Evolutionary conservation across 2,888 invertebrate genomes (phyloP).

Genomic region (Xylota sylvarum): DNA sequence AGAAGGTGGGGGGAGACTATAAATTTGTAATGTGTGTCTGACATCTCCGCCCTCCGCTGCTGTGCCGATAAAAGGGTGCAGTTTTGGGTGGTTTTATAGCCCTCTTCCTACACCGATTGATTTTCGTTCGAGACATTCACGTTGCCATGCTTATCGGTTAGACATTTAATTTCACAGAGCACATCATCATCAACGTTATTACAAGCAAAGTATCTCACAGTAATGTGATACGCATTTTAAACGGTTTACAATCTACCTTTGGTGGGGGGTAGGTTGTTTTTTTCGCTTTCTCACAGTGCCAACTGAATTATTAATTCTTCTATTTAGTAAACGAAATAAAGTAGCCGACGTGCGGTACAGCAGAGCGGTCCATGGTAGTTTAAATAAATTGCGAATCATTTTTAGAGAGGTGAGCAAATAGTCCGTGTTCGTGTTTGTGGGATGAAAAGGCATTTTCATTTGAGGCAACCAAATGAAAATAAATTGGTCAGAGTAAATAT

Average conservation of each 20-base stretch:
- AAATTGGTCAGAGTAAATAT: conserved; percentile 20
- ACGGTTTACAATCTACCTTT: conserved; percentile 40
- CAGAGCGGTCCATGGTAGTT: background rate
- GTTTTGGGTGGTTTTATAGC: conserved; percentile 55
- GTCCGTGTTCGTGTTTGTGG: conserved; percentile 4
- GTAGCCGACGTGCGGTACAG: background rate
- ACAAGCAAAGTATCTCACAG: conserved; percentile 17
- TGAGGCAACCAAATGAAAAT: conserved; percentile 22
- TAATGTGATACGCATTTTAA: conserved; percentile 64
- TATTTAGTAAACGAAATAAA: conserved; percentile 53
- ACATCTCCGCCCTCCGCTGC: background rate
- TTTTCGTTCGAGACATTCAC: conserved; percentile 48
- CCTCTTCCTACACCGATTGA: conserved; percentile 57
- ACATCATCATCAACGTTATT: conserved; percentile 59
- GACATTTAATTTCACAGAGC: conserved; percentile 61
- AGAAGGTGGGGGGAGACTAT: conserved; percentile 31
- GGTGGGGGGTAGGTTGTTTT: background rate
- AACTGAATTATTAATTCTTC: conserved; percentile 73
- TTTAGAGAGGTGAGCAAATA: conserved; percentile 24
- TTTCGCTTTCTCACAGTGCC: background rate
- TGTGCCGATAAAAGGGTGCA: conserved; percentile 59
- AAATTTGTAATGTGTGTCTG: conserved; percentile 68
- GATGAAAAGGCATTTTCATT: conserved; percentile 18
- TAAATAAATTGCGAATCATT: conserved; percentile 5
- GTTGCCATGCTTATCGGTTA: conserved; percentile 48